Percentiles rank a stretch among this genome's conserved stretches.
phyloP scores from a whole-genome alignment of 64 coral and sea anemone species.

The Cladopsammia gracilis region DNA sequence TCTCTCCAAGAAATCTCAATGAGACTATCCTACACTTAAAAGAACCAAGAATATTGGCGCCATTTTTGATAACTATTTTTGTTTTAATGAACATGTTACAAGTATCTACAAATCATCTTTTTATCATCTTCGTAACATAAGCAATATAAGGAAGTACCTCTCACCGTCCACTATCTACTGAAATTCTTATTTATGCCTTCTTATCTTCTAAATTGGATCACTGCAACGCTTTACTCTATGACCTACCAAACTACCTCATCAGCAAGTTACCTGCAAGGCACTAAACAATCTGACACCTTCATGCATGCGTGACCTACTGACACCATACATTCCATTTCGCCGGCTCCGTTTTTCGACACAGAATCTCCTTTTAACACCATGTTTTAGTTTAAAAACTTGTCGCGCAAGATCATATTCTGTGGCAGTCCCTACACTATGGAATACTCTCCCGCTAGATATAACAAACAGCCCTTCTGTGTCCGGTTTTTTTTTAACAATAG shows the following conservation, averaged over 20 bases:
- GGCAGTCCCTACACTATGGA: slow-evolving; percentile 47
- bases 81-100: slow-evolving; percentile 21
- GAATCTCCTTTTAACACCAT: slow-evolving; percentile 4
- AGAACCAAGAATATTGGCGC: neutral
- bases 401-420: slow-evolving; percentile 18
- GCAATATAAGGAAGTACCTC: slow-evolving; percentile 59
- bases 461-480: neutral
- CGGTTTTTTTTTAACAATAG: slow-evolving; percentile 5
- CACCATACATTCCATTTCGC: slow-evolving; percentile 25
- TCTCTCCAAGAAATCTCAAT: slow-evolving; percentile 4
- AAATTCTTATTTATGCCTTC: slow-evolving; percentile 51
- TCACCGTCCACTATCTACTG: neutral
- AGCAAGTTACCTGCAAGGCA: slow-evolving; percentile 37
- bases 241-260: slow-evolving; percentile 35
- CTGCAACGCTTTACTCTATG: slow-evolving; percentile 51
- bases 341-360: slow-evolving; percentile 15
- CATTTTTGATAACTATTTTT: slow-evolving; percentile 32
- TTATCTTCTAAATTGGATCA: slow-evolving; percentile 56
- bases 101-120: slow-evolving; percentile 54
- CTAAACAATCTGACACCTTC: slow-evolving; percentile 45
- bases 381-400: neutral
- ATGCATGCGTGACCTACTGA: slow-evolving; percentile 40
- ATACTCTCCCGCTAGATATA: slow-evolving; percentile 17
- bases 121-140: slow-evolving; percentile 45
- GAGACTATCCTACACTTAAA: neutral